Base-by-base conservation (phyloP, 2,113 vertebrate genomes). In the Struthidea cinerea region DNA sequence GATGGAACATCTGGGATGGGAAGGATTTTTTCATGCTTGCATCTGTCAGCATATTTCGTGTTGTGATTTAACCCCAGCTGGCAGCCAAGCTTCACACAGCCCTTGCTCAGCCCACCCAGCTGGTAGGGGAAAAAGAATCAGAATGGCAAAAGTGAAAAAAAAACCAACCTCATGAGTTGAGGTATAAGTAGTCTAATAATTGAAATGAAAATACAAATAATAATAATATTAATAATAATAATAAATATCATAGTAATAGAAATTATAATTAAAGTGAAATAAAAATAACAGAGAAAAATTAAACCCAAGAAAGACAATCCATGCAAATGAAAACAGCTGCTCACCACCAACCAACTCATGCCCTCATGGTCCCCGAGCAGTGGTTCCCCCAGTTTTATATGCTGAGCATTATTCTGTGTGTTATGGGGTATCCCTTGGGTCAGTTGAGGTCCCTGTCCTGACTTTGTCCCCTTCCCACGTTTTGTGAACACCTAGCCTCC, bases 51-150 rank as follows among this genome's bases (percentile, higher is more conserved):
- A 44, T 5, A 4, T 78, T 70, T 60, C 15, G 14, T 60, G 22
- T 17, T 10, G 2, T 44, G 41, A 24, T 50, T 81, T 49, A 44
- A 61, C 6, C 13, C 33, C 37, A 67, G 13, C 8, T 7, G 3
- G 28, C 21, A 70, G 16, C 18, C 18, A 37, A 33, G 15, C 11
- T 69, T 69, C 73, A 53, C 23, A 33, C 2, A 69, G 12, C 28
- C 16, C 16, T 50, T 37, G 46, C 16, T 44, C 9, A 37, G 24
- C 11, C 6, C 17, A 24, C 18, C 15, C 1, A 0, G 8, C 0
- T 5, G 30, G 13, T 6, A 4, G 6, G 15, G 16, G 16, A 35
- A 42, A 82, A 41, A 44, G 9, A 59, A 81, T 35, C 1, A 15
- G 44, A 71, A 46, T 0, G 0, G 5, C 61, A 22, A 56, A 74